Conservation (phyloP, 2,113 vertebrate species). For the Acrocephalus kingi region DNA sequence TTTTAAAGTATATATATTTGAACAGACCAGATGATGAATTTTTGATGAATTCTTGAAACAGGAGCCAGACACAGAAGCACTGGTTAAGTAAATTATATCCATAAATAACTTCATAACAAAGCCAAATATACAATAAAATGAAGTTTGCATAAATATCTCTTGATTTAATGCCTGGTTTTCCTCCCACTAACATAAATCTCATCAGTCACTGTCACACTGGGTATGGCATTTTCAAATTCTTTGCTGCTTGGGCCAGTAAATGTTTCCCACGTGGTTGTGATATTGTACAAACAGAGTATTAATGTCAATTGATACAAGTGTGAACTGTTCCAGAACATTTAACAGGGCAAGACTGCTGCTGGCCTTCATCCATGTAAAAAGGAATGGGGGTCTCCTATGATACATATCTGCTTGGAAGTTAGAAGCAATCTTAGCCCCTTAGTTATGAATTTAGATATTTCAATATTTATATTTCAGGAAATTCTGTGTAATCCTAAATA, state of each 20-base stretch:
- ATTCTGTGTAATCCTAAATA: not conserved
- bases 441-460: not conserved
- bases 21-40: constrained; percentile 35
- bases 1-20: constrained; percentile 63
- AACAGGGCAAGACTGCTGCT: not conserved
- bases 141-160: constrained; percentile 12
- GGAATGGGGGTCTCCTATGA: not conserved
- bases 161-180: not conserved
- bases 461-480: not conserved
- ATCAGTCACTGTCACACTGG: not conserved
- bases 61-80: constrained; percentile 15
- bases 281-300: constrained; percentile 14
- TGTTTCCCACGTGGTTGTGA: not conserved
- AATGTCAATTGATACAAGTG: not conserved
- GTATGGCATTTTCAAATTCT: not conserved
- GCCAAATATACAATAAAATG: constrained; percentile 38
- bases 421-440: not conserved
- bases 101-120: constrained; percentile 35
- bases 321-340: not conserved
- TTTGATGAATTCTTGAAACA: constrained; percentile 51
- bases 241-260: not conserved
- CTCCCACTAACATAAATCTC: not conserved
- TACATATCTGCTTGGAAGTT: not conserved
- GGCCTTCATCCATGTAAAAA: not conserved
- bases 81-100: constrained; percentile 44